Base-by-base conservation (phyloP, 2,888 invertebrate genomes). In the Dicycla oo region DNA sequence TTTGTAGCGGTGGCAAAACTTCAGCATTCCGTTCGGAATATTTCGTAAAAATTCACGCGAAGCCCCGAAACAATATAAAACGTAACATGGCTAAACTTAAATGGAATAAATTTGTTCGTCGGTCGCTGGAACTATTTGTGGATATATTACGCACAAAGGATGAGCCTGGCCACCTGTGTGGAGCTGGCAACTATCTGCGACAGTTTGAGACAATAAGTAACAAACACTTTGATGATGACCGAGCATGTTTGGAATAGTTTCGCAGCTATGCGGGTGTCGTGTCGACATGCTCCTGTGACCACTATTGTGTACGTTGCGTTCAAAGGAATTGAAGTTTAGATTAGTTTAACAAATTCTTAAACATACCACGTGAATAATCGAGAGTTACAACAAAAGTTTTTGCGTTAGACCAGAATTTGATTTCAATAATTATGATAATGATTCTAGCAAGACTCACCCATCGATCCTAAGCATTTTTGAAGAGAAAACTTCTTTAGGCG, bases 121-220 rank as follows among this genome's bases (percentile, higher is more conserved):
- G 57, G 70, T 51, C 13, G 68, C 61, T 51, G 72, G 62, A 80
- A 84, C 81, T 81, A 84, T 85, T 83, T 70, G 74, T 73, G 86
- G 78, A 79, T 84, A 73, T 80, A 82, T 85, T 79, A 82, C 78
- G 72, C 76, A 86, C 85, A 85, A 86, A 86, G 85, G 80, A 57
- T 61, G 53, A 60, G 75, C 49, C 15, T 54, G 67, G 18, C 15
- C 30, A 53, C 85, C 85, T 85, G 85, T 81, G 72, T 43, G 72
- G 56, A 83, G 86, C 85, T 63, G 74, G 15, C 49, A 85, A 86
- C 87, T 81, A 81, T 81, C 70, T 49, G 68, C 67, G 75, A 84
- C 82, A 73, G 60, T 81, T 83, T 72, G 62, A 64, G 70, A 82
- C 81, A 78, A 80, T 84, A 66, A 80, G 63, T 73, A 81, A 81